Conservation (phyloP, 1,140 invertebrate genomes). For the Wasmannia auropunctata region DNA sequence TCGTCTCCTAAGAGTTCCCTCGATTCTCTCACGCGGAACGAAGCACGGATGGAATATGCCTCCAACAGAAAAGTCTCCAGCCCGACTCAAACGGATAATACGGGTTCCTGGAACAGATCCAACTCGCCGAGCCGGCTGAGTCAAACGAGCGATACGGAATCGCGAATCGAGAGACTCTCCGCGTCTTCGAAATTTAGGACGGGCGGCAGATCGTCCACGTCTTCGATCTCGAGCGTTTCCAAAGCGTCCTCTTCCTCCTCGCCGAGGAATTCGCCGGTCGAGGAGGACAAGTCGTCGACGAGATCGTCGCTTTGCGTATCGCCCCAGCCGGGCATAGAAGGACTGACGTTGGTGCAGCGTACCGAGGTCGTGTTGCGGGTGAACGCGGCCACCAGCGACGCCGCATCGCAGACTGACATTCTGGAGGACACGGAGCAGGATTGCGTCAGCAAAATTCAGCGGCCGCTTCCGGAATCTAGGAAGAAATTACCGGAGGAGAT, state of each 20-base stretch:
- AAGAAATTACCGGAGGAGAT: slow-evolving; percentile 91
- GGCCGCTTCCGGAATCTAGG: slow-evolving; percentile 78
- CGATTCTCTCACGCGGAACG: slow-evolving; percentile 57
- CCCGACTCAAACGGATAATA: slow-evolving; percentile 81
- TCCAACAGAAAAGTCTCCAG: slow-evolving; percentile 79
- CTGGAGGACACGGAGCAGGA: slow-evolving; percentile 67
- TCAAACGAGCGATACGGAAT: slow-evolving; percentile 68
- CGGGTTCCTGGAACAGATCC: slow-evolving; percentile 69
- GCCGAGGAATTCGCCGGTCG: slow-evolving; percentile 74
- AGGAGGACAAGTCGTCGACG: slow-evolving; percentile 57
- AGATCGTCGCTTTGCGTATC: slow-evolving; percentile 78
- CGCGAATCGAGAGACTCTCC: slow-evolving; percentile 62
- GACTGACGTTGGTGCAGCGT: slow-evolving; percentile 87
- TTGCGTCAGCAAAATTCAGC: slow-evolving; percentile 45
- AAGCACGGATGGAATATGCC: slow-evolving; percentile 43
- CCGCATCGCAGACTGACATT: slow-evolving; percentile 88
- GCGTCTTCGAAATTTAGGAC: slow-evolving; percentile 66
- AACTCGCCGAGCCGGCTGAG: slow-evolving; percentile 56
- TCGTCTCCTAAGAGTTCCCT: slow-evolving; percentile 55
- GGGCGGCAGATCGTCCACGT: slow-evolving; percentile 66
- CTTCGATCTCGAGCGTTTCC: slow-evolving; percentile 72
- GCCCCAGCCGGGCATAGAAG: slow-evolving; percentile 83
- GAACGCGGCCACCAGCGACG: slow-evolving; percentile 87
- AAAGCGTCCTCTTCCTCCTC: slow-evolving; percentile 77
- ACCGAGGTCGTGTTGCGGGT: slow-evolving; percentile 88